Evolutionary conservation across 2,888 invertebrate genomes (phyloP).

Genomic region (Empis livida): DNA sequence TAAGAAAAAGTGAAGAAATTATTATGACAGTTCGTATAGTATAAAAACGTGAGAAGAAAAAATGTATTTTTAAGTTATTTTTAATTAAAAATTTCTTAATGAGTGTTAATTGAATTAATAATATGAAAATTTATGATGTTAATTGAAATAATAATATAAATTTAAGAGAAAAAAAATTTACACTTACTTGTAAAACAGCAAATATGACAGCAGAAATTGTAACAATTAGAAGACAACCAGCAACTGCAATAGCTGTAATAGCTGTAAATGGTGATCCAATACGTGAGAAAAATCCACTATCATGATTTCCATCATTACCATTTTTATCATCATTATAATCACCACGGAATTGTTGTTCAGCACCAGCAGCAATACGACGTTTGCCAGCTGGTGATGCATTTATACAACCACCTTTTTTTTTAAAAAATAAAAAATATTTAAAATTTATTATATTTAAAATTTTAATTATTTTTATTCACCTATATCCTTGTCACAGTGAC

Average conservation of each 20-base stretch:
- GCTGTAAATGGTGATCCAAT: constrained; percentile 43
- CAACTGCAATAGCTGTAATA: constrained; percentile 52
- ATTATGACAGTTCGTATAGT: too few relatives aligned
- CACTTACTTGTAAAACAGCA: constrained; percentile 54
- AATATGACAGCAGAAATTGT: constrained; percentile 58
- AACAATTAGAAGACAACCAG: constrained; percentile 54
- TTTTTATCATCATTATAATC: constrained; percentile 9
- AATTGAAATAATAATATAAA: too few relatives aligned
- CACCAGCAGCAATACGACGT: constrained; percentile 51
- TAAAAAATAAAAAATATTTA: constrained; percentile 4
- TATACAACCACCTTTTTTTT: constrained; percentile 57
- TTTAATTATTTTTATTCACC: constrained; percentile 35
- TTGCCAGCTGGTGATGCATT: constrained; percentile 62
- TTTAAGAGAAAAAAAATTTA: background rate
- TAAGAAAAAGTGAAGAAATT: too few relatives aligned
- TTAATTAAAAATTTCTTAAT: too few relatives aligned
- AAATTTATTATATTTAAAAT: background rate
- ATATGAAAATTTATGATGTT: too few relatives aligned
- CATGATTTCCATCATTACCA: constrained; percentile 15
- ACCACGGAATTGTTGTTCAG: constrained; percentile 30
- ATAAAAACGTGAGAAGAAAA: too few relatives aligned
- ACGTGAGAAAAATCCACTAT: constrained; percentile 25
- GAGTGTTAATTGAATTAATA: too few relatives aligned
- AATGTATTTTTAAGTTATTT: too few relatives aligned
- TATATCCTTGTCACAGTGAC: constrained; percentile 55